Evolutionary conservation across 1,140 invertebrate species (phyloP), one percentile per base, ranked within the genome.

Genomic region (Hyles vespertilio): DNA sequence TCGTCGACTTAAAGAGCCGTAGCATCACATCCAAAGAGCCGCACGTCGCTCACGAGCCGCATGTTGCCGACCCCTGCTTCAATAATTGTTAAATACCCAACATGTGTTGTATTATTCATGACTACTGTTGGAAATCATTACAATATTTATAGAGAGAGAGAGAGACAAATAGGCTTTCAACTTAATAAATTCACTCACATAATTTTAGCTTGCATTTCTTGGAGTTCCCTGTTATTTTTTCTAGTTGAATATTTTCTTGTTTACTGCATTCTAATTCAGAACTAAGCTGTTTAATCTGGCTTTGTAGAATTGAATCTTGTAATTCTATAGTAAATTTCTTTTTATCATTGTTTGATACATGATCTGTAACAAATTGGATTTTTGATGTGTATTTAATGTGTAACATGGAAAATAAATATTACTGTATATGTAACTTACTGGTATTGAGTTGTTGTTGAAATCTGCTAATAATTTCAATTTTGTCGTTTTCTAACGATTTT

Each of bases 241-340:
- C 59, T 32, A 84, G 70, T 22, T 61, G 11, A 40, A 75, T 63
- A 43, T 82, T 72, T 59, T 73, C 52, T 10, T 73, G 66, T 32
- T 74, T 67, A 63, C 79, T 82, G n/a, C 60, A 55, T 50, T 74
- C 60, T 43, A 86, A 49, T 63, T 79, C 66, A 9, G 22, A 34
- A 55, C 63, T 65, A 33, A 76, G n/a, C 58, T 69, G 59, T 49
- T 78, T 34, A 11, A 84, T 6, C 58, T 85, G 77, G 51, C 76
- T 77, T 56, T 84, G 48, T n/a, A 63, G n/a, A 10, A 81, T 45
- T 33, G 61, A 61, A 5, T 69, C 56, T 56, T 80, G 71, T 8
- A 71, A 56, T 47, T 69, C 50, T 54, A 32, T 61, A 56, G 46
- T 67, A 34, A 22, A 65, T 58, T 44, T 55, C 54, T 52, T 65